Evolutionary conservation across 2,113 vertebrate genomes (phyloP).

Genomic region (Burhinus oedicnemus): DNA sequence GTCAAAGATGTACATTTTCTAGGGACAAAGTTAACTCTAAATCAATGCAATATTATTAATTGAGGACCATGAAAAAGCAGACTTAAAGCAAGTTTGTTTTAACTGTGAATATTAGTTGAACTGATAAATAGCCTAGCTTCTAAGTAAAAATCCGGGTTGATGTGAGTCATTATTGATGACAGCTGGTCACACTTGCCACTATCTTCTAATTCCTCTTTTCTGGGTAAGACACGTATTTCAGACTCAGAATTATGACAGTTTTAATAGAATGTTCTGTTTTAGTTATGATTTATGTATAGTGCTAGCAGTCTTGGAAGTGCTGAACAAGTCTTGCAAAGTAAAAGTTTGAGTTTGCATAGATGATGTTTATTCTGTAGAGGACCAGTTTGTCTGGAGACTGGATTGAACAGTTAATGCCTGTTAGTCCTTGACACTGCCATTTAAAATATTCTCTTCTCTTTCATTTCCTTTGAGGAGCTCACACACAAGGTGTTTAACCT

Average conservation of each 20-base stretch:
- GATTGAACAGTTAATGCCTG: slow-evolving; percentile 26
- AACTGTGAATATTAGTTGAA: background rate
- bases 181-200: background rate
- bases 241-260: background rate
- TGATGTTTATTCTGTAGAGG: background rate
- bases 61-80: background rate
- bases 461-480: background rate
- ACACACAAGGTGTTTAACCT: background rate
- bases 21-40: background rate
- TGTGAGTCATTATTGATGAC: background rate
- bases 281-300: background rate
- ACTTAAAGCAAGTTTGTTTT: background rate
- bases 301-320: background rate
- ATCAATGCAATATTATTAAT: background rate
- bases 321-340: background rate
- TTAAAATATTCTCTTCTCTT: background rate
- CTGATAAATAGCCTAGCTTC: background rate
- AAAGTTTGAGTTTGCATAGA: background rate
- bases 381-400: background rate
- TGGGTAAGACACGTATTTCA: background rate
- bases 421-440: background rate
- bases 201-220: background rate
- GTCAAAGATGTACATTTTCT: background rate
- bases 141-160: background rate
- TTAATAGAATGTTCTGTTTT: background rate